Evolutionary conservation across 2,888 invertebrate species (phyloP).

Genomic region (Agrotis puta): DNA sequence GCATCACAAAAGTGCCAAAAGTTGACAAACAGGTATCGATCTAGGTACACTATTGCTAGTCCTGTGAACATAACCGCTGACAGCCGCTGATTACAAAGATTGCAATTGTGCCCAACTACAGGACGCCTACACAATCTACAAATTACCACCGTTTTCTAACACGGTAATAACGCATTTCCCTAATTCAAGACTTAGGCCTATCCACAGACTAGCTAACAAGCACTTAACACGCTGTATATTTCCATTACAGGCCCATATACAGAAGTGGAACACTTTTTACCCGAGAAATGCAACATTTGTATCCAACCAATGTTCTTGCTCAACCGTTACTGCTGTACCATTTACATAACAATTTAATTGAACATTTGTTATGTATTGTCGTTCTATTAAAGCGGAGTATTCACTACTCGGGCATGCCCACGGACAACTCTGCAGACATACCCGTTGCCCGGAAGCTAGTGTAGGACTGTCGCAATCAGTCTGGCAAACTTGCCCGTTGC

Average conservation of each 20-base stretch:
- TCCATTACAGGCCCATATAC: slow-evolving; percentile 39
- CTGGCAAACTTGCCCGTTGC: too few species aligned
- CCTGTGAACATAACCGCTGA: background rate
- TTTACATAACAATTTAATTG: slow-evolving; percentile 62
- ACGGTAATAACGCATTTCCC: slow-evolving; percentile 50
- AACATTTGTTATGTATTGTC: slow-evolving; percentile 58
- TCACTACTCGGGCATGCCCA: too few species aligned
- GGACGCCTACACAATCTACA: slow-evolving; percentile 25
- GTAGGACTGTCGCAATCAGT: too few species aligned
- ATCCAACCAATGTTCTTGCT: slow-evolving; percentile 35
- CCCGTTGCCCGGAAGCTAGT: too few species aligned
- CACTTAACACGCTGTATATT: slow-evolving; percentile 28
- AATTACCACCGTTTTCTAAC: slow-evolving; percentile 44
- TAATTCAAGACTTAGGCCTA: slow-evolving; percentile 24
- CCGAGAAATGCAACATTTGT: slow-evolving; percentile 29
- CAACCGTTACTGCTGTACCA: slow-evolving; percentile 27
- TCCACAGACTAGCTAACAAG: slow-evolving; percentile 34
- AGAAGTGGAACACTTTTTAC: slow-evolving; percentile 53
- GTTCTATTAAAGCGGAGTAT: slow-evolving; percentile 24
- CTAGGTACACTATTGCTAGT: background rate
- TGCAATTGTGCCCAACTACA: slow-evolving; percentile 29
- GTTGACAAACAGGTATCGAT: background rate
- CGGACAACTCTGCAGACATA: too few species aligned
- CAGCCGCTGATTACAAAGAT: slow-evolving; percentile 27
- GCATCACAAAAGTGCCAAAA: too few species aligned